Base-by-base conservation (phyloP, 1,140 invertebrate genomes). In the Mercenaria mercenaria region DNA sequence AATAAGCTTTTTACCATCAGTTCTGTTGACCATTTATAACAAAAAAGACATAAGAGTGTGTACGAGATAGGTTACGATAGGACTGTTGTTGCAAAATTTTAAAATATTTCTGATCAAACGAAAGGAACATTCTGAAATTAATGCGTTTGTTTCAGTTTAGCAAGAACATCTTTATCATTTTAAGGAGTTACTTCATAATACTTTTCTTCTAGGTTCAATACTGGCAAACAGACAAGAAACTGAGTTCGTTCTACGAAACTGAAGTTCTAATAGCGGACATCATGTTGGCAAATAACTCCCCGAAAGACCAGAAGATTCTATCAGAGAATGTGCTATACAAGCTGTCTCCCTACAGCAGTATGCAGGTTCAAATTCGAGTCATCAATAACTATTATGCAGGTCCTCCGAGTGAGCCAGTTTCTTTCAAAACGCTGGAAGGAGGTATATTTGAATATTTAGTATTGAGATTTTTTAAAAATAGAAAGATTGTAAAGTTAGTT, bases 351-450 rank as follows among this genome's bases (percentile, higher is more conserved):
- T 91, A 61, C 64, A 92, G 92, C 18, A 69, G 64, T 26, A 89
- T 94, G 69, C 87, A 92, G 76, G 74, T 88, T 2, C 91, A 90
- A 37, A 64, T 93, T 0, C 67, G 91, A 29, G 91, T 93, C 8
- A 90, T 92, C 77, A 94, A 94, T 72, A 93, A 92, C 72, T 93
- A 81, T 81, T 94, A 91, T 64, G 91, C 92, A 13, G 90, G 93
- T 20, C 64, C 50, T 56, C 93, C 93, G 8, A 89, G 92, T 43
- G 91, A 93, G 39, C 76, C 76, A n/a, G 20, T 91, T 6, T 52
- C 52, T 37, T 92, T 93, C 61, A 50, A 52, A 23, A 94, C 92
- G 15, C 1, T 64, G 20, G 81, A 90, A 72, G 93, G 93, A 79
- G 91, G 93, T 94, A 85, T 90, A 92, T 88, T 15, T 69, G 26